These are phyloP conservation scores for Nyctereutes procyonoides DNA, from an alignment of 2,113 vertebrate genomes.

Conservation along the genomic window DNA sequence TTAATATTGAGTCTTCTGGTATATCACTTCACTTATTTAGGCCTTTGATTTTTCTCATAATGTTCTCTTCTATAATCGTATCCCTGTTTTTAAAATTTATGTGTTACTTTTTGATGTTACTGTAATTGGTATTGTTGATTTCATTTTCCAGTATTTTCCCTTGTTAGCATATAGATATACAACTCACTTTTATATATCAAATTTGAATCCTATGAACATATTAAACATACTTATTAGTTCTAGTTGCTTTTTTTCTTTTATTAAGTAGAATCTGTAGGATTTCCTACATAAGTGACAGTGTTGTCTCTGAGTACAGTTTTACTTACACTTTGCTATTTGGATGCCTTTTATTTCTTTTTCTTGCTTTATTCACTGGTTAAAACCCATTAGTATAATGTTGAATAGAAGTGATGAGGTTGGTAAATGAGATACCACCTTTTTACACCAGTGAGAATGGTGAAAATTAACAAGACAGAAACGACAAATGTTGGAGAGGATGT, in stretches of 20 bases:
- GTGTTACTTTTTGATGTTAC: background rate
- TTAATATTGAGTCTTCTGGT: background rate
- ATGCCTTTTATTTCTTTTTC: background rate
- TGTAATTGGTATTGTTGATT: background rate
- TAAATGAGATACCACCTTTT: too few species aligned
- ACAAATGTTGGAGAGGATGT: too few species aligned
- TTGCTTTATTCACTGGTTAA: background rate
- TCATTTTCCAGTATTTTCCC: background rate
- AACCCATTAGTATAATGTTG: background rate
- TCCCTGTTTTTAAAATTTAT: background rate
- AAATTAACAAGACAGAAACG: too few species aligned
- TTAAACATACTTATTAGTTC: background rate
- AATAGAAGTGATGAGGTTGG: background rate
- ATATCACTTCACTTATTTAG: background rate
- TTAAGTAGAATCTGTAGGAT: background rate
- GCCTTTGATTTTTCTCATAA: background rate
- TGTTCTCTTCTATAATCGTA: background rate
- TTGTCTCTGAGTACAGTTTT: background rate
- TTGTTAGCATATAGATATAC: background rate
- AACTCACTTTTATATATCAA: background rate
- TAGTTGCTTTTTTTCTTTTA: background rate
- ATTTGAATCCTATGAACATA: background rate
- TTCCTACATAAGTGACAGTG: background rate
- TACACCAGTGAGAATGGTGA: too few species aligned
- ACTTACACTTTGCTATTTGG: background rate